A percentile compares a stretch with the other conserved stretches of the same genome.
These are phyloP conservation scores for Australoheros scitulus DNA, from an alignment of 2,113 vertebrate genomes.

Conservation along the genomic window DNA sequence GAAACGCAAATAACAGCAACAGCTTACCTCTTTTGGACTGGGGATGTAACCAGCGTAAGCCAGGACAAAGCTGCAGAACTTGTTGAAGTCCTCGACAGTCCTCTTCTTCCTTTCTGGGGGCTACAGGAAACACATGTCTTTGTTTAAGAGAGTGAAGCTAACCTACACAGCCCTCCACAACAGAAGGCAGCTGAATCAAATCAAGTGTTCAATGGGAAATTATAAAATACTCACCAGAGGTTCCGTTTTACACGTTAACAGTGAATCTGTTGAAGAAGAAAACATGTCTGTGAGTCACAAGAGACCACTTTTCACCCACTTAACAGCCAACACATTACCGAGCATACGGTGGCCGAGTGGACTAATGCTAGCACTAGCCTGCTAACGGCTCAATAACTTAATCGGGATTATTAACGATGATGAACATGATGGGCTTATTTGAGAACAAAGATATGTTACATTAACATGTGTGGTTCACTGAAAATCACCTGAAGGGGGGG, in stretches of 20 bases:
- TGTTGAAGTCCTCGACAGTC: constrained; percentile 93
- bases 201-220: background rate
- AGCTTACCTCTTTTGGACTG: constrained; percentile 85
- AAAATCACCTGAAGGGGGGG: background rate
- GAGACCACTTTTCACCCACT: background rate
- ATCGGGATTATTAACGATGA: constrained; percentile 4
- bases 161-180: background rate
- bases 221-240: constrained; percentile 76
- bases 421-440: background rate
- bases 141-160: background rate
- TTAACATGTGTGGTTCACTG: background rate
- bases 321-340: background rate
- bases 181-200: background rate
- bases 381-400: constrained; percentile 32
- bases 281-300: background rate
- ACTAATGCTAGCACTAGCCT: constrained; percentile 46
- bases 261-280: constrained; percentile 73
- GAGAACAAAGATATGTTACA: background rate
- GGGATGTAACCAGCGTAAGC: constrained; percentile 92
- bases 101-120: constrained; percentile 88
- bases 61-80: constrained; percentile 92
- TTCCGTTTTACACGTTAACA: constrained; percentile 84
- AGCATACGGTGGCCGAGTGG: background rate
- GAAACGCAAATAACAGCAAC: background rate
- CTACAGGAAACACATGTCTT: constrained; percentile 64